A percentile compares a stretch with the other conserved stretches of the same genome.
phyloP scores from a whole-genome alignment of 2,113 vertebrate genomes.

The Vanacampus margaritifer region DNA sequence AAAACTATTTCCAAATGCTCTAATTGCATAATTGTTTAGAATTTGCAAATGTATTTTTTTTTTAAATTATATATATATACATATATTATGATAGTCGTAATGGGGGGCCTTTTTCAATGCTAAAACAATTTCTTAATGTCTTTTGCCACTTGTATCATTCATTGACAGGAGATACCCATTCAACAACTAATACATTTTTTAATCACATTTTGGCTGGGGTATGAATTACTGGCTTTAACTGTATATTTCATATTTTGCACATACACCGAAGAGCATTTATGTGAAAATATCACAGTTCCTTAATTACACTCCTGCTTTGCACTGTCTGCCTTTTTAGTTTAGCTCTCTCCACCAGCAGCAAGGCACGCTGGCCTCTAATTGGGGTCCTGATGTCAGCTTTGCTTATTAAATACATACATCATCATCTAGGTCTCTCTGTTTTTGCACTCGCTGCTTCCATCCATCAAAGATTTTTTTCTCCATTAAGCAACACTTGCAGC shows the following conservation, averaged over 20 bases:
- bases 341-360: conserved; percentile 1
- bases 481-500: conserved; percentile 6
- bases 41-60: too few relatives aligned
- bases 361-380: conserved; percentile 51
- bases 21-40: not conserved
- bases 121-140: too few relatives aligned
- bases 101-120: too few relatives aligned
- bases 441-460: conserved; percentile 18
- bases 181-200: too few relatives aligned
- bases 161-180: too few relatives aligned
- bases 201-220: not conserved
- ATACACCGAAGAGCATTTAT: not conserved
- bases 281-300: conserved; percentile 9
- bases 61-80: too few relatives aligned
- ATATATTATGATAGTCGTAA: too few relatives aligned
- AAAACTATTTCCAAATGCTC: not conserved
- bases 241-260: not conserved
- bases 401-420: conserved; percentile 49
- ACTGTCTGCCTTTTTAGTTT: conserved; percentile 16
- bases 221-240: not conserved
- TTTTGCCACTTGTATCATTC: too few relatives aligned
- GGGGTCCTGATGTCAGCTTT: conserved; percentile 56
- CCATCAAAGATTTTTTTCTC: conserved; percentile 26
- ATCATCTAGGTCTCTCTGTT: conserved; percentile 14
- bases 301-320: conserved; percentile 37